Conservation (phyloP, 2,113 vertebrate species). For the Myiagra hebetior region DNA sequence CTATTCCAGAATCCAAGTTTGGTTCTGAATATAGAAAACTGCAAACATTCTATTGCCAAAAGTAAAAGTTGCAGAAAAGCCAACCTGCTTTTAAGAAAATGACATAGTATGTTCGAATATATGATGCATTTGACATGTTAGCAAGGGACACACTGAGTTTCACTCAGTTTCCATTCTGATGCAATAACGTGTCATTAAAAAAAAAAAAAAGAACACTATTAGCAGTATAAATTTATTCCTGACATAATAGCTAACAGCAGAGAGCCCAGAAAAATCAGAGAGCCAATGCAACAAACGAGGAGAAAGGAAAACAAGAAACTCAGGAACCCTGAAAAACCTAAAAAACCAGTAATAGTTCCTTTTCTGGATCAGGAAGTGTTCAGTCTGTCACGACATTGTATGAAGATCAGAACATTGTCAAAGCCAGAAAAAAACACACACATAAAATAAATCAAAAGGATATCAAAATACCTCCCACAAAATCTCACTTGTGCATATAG, state of each 20-base stretch:
- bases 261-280: background rate
- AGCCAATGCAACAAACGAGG: background rate
- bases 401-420: background rate
- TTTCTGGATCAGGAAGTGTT: background rate
- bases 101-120: background rate
- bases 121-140: background rate
- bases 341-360: background rate
- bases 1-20: background rate
- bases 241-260: background rate
- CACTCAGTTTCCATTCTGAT: background rate
- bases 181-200: background rate
- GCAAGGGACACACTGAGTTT: background rate
- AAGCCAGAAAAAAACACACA: background rate
- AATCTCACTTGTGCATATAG: background rate
- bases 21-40: background rate
- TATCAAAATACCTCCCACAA: background rate
- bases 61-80: background rate
- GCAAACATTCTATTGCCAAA: background rate
- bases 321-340: background rate
- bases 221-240: background rate
- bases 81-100: background rate
- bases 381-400: background rate
- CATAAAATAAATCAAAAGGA: background rate
- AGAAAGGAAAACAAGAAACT: background rate
- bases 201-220: background rate